These are phyloP conservation scores for Achroia grisella DNA, from an alignment of 1,140 invertebrate genomes.

Conservation along the genomic window DNA sequence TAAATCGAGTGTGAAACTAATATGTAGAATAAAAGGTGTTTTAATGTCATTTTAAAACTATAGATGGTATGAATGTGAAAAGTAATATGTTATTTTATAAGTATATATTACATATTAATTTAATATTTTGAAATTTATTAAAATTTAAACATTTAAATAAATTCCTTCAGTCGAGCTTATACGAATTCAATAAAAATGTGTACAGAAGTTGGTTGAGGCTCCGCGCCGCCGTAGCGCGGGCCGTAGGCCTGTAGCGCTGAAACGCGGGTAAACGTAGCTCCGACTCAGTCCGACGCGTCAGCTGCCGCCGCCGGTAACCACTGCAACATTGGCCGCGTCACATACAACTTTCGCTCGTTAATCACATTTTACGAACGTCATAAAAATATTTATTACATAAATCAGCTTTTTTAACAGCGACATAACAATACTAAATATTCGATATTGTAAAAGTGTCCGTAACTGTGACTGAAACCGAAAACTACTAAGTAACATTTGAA, in stretches of 20 bases:
- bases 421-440: no score
- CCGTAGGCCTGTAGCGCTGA: constrained; percentile 5
- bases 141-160: neutral
- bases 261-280: constrained; percentile 16
- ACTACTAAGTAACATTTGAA: no score
- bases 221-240: constrained; percentile 9
- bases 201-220: neutral
- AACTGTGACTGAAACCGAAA: no score
- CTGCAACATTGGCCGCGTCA: constrained; percentile 1
- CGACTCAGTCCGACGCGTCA: constrained; percentile 30
- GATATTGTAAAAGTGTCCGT: no score
- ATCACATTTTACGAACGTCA: constrained; percentile 45
- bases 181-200: constrained; percentile 3
- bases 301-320: constrained; percentile 9
- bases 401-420: neutral
- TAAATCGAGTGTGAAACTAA: no score
- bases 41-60: no score
- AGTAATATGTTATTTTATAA: no score
- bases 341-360: constrained; percentile 38
- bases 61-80: no score
- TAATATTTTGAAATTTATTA: neutral
- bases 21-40: no score
- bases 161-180: neutral
- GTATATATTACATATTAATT: no score
- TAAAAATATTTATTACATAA: constrained; percentile 51